Base-by-base conservation (phyloP, 2,888 invertebrate genomes). In the Caenorhabditis sp. region DNA sequence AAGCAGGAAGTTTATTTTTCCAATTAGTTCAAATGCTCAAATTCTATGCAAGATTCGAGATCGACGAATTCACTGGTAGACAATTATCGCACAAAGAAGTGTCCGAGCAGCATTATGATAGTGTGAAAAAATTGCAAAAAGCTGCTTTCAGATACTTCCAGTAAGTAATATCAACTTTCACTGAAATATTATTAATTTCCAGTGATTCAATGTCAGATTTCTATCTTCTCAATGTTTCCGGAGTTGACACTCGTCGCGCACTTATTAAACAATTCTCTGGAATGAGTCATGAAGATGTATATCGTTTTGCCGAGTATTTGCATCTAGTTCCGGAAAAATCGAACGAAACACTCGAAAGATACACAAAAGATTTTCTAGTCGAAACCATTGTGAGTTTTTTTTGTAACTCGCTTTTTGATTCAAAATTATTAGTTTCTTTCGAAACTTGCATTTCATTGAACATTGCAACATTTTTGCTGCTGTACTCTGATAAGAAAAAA, bases 31-130 rank as follows among this genome's bases (percentile, higher is more conserved):
- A 95, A 80, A 95, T 95, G 93, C 89, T 99, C 62, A 95, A 95
- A 88, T 97, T 97, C 88, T 99, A 99, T 89, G 92, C 94, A 0
- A 92, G 94, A 70, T 99, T 99, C 89, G 99, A 99, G 90, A 99
- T 99, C 76, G 95, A 94, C 88, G 97, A 99, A 37, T 51, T 83
- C 5, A 77, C 78, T 8, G 86, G 86, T 55, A 69, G 78, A 24
- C 84, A 83, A 37, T 62, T 86, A 10, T 77, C 82, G 0, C 72
- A 76, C 19, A 77, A 81, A 26, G 85, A 85, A 76, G 84, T 84
- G 14, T 94, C 94, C 43, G 92, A 94, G 85, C 90, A 93, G 31
- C 99, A 99, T 89, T 99, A 97, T 88, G 92, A 93, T 27, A 93
- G 93, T 88, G 95, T 99, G 51, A 94, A 94, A 1, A 93, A 93